phyloP scores from a whole-genome alignment of 2,888 invertebrate species.

The Aphidoletes aphidimyza region DNA sequence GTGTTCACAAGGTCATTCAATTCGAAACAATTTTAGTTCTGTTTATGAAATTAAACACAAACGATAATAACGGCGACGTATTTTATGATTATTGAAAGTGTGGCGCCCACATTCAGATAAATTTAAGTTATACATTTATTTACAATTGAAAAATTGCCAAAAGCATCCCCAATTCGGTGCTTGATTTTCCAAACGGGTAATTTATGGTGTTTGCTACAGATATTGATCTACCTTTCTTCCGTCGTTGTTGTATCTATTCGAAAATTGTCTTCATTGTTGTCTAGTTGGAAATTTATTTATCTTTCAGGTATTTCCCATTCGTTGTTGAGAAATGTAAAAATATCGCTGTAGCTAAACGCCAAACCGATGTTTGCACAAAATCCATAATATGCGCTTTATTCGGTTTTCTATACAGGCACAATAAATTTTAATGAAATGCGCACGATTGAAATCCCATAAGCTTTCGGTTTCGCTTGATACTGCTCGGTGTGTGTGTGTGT shows the following conservation, averaged over 20 bases:
- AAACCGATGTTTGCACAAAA: neutral
- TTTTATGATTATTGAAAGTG: constrained; percentile 24
- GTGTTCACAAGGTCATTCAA: neutral
- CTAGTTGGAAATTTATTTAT: constrained; percentile 48
- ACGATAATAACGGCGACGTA: constrained; percentile 30
- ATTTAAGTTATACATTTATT: too few relatives aligned
- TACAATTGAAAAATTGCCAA: too few relatives aligned
- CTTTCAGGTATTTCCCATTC: neutral
- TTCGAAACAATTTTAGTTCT: constrained; percentile 26
- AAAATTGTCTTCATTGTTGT: constrained; percentile 40
- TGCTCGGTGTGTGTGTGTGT: too few relatives aligned
- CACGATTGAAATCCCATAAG: constrained; percentile 51
- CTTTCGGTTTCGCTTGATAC: neutral
- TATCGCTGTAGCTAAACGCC: too few relatives aligned
- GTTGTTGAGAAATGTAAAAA: neutral
- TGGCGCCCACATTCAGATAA: too few relatives aligned
- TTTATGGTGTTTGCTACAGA: neutral
- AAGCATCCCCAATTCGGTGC: neutral
- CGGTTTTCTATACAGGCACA: neutral
- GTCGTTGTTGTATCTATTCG: too few relatives aligned
- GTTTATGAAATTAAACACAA: too few relatives aligned
- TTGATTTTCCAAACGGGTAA: neutral
- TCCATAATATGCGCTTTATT: neutral
- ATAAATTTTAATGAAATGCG: constrained; percentile 51
- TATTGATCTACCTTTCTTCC: too few relatives aligned